A percentile compares a stretch with the other conserved stretches of the same genome.
Conservation (phyloP, 2,888 invertebrate genomes). For the Melinopterus prodromus region DNA sequence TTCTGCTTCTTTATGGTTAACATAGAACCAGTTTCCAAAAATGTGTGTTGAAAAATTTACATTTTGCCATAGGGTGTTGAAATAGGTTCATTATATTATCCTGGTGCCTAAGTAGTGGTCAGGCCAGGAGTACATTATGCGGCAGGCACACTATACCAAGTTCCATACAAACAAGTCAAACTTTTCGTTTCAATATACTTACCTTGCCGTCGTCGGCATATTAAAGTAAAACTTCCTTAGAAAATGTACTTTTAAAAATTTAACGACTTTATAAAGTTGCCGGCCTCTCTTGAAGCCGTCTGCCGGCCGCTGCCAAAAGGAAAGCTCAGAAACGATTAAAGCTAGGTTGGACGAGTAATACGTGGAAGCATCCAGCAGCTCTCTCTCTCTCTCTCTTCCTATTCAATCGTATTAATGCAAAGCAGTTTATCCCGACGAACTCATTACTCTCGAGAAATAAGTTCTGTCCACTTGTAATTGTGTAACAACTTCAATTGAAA, state of each 20-base stretch:
- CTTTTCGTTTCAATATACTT: neutral
- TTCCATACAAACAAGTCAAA: neutral
- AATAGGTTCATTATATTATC: too few species aligned
- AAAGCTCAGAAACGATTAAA: neutral
- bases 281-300: neutral
- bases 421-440: conserved; percentile 4
- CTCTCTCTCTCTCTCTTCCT: neutral
- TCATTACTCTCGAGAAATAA: neutral
- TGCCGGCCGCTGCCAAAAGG: conserved; percentile 9
- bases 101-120: neutral
- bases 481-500: neutral
- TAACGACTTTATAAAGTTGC: conserved; percentile 19
- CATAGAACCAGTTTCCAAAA: too few species aligned
- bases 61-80: too few species aligned
- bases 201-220: neutral
- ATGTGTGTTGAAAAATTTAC: too few species aligned
- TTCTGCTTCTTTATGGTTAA: too few species aligned
- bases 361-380: neutral
- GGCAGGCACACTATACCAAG: neutral
- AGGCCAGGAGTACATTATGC: neutral
- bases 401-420: conserved; percentile 4
- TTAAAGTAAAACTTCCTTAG: conserved; percentile 13
- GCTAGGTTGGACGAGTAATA: neutral
- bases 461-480: conserved; percentile 4
- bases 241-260: conserved; percentile 22